Conservation (phyloP, 2,888 invertebrate species). For the Calameuta idolon region DNA sequence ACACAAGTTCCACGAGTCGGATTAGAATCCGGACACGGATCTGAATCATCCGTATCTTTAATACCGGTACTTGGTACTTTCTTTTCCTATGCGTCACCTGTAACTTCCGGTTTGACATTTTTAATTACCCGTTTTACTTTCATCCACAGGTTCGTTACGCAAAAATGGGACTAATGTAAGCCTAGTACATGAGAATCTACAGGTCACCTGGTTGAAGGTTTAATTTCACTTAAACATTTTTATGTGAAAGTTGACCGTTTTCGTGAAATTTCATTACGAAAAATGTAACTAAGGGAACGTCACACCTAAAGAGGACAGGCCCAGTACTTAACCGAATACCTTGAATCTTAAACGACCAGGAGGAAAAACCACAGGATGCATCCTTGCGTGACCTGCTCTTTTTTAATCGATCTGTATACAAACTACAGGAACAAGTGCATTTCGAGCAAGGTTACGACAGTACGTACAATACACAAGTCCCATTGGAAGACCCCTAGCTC, state of each 20-base stretch:
- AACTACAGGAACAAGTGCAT: neutral
- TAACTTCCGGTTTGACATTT: constrained; percentile 14
- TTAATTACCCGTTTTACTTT: neutral
- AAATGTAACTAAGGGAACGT: neutral
- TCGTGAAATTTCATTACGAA: neutral
- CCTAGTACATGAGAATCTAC: constrained; percentile 7
- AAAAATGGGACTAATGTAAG: constrained; percentile 7
- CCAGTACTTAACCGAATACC: neutral
- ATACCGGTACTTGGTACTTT: constrained; percentile 12
- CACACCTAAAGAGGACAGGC: neutral
- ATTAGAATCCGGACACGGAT: constrained; percentile 13
- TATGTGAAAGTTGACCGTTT: neutral
- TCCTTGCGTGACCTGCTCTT: no score
- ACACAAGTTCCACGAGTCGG: neutral
- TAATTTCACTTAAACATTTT: neutral
- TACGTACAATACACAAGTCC: neutral
- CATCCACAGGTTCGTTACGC: neutral
- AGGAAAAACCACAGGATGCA: no score
- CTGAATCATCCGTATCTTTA: constrained; percentile 18
- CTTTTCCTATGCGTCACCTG: constrained; percentile 22
- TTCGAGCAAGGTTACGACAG: neutral
- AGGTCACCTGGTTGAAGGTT: neutral
- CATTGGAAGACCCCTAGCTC: neutral
- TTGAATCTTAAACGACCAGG: neutral
- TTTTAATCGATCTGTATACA: neutral